Evolutionary conservation across 2,113 vertebrate species (phyloP), one percentile per base, ranked within the genome.

Genomic region (Rhinichthys klamathensis): DNA sequence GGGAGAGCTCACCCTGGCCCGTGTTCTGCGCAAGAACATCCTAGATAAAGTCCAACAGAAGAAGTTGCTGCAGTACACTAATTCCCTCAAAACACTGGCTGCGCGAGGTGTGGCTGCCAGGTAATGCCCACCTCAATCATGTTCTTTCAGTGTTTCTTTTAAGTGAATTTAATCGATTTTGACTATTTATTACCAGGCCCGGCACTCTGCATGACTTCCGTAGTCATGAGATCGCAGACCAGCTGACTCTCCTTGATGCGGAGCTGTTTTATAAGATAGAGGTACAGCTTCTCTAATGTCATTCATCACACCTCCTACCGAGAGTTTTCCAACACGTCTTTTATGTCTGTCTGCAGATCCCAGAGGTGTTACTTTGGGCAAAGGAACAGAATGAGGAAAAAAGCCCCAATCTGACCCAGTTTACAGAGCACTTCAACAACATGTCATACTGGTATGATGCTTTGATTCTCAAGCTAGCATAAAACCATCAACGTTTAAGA

Each of bases 351-450:
- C 12, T 83, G 70, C 88, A 99, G 97, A 97, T 98, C 10, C 97
- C 97, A 4, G 97, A 99, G 92, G 96, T 98, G 77, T 88, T 99
- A 88, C 94, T 99, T 46, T 99, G 97, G 97, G 97, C 97, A 0
- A 98, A 98, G 87, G 97, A 99, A 86, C 97, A 99, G 93, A 99
- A 97, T 18, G 97, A 99, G 89, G 97, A 99, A 93, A 98, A 96
- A 89, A 98, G 97, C 87, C 97, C 97, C 27, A 97, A 99, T 90
- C 88, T 99, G 91, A 99, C 97, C 0, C 96, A 96, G 92, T 99
- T 99, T 93, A 99, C 97, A 0, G 97, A 98, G 92, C 97, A 99
- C 93, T 99, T 99, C 95, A 99, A 99, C 94, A 99, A 96, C 92
- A 97, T 99, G 94, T 98, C 97, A 75, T 99, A 98, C 93, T 99